Percentiles rank a stretch among this genome's conserved stretches.
phyloP scores from a whole-genome alignment of 2,888 invertebrate species.

The Megastigmus dorsalis region DNA sequence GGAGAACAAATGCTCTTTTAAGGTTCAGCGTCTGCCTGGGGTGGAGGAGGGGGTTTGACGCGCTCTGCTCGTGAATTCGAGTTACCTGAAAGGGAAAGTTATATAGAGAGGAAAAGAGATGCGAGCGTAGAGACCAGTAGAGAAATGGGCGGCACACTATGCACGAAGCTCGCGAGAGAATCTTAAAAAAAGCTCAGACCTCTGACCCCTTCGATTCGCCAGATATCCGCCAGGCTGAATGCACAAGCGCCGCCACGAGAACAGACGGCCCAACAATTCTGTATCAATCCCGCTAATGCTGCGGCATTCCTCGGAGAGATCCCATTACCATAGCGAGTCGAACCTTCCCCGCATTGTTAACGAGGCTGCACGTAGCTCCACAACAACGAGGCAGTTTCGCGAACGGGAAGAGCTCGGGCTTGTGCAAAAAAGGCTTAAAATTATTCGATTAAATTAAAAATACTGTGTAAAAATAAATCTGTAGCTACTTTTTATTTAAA shows the following conservation, averaged over 20 bases:
- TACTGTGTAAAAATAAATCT: too few species aligned
- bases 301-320: neutral
- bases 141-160: neutral
- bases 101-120: too few species aligned
- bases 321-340: neutral
- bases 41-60: slow-evolving; percentile 3
- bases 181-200: slow-evolving; percentile 3
- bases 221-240: neutral
- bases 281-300: slow-evolving; percentile 25
- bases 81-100: slow-evolving; percentile 18
- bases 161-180: neutral
- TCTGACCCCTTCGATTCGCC: slow-evolving; percentile 3
- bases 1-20: neutral
- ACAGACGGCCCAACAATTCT: neutral
- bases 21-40: too few species aligned
- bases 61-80: slow-evolving; percentile 6
- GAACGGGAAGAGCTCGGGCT: too few species aligned
- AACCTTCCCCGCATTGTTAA: slow-evolving; percentile 8
- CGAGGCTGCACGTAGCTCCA: neutral
- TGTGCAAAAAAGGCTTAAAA: too few species aligned
- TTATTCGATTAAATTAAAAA: too few species aligned
- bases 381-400: too few species aligned
- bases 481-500: too few species aligned
- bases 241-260: too few species aligned
- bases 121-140: neutral